These are phyloP conservation scores for Cheilosia urbana DNA, from an alignment of 2,888 invertebrate species.

Conservation along the genomic window DNA sequence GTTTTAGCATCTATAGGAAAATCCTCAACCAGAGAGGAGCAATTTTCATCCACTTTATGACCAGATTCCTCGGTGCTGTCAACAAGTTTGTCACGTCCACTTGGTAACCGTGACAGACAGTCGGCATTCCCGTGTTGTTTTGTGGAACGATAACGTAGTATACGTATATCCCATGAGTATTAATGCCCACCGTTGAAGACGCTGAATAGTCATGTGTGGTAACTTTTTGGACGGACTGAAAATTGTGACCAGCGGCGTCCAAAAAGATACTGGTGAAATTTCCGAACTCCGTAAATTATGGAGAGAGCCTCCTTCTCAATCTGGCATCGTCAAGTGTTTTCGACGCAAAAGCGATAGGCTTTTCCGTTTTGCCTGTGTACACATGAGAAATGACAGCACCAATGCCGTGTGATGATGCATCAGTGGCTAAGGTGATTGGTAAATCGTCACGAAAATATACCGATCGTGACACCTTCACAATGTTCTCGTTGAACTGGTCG, in stretches of 20 bases:
- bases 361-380: conserved; percentile 79
- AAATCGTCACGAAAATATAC: conserved; percentile 84
- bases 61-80: conserved; percentile 21
- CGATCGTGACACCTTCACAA: conserved; percentile 81
- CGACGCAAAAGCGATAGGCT: conserved; percentile 78
- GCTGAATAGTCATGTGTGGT: conserved; percentile 54
- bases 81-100: conserved; percentile 43
- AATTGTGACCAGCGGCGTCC: conserved; percentile 43
- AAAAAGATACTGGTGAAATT: conserved; percentile 71
- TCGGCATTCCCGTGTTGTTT: conserved; percentile 70
- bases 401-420: conserved; percentile 81
- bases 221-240: conserved; percentile 62
- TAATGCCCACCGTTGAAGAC: conserved; percentile 63
- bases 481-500: conserved; percentile 37
- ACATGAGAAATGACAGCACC: conserved; percentile 76
- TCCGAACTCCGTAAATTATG: conserved; percentile 53
- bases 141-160: conserved; percentile 60
- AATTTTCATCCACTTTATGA: background rate
- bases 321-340: conserved; percentile 56
- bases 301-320: conserved; percentile 71
- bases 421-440: conserved; percentile 84
- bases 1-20: background rate
- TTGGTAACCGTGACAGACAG: conserved; percentile 63
- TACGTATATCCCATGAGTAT: conserved; percentile 44
- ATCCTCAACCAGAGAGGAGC: background rate